A percentile compares a stretch with the other conserved stretches of the same genome.
These are phyloP conservation scores for Anisognathus igniventris DNA, from an alignment of 2,797 vertebrate species.

Conservation along the genomic window DNA sequence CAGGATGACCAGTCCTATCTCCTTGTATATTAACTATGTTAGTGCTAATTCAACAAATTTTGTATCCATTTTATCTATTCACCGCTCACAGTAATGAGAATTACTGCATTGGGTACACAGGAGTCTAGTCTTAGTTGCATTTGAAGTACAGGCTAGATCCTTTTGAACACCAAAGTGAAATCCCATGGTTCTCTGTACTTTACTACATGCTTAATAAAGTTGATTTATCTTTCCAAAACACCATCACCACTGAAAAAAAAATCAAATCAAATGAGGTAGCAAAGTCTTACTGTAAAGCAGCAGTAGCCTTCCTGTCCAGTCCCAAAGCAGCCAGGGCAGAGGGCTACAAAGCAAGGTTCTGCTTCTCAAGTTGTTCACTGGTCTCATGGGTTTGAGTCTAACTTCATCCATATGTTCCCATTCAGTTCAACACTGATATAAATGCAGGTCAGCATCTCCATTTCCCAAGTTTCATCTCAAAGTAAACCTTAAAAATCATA, in stretches of 20 bases:
- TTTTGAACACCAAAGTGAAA: not conserved
- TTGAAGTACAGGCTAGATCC: not conserved
- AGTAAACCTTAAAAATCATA: conserved; percentile 46
- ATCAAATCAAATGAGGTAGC: not conserved
- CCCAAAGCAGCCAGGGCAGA: not conserved
- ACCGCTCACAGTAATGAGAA: not conserved
- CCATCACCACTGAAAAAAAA: not conserved
- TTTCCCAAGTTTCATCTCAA: conserved; percentile 30
- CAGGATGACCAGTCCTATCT: not conserved
- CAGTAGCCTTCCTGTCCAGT: not conserved
- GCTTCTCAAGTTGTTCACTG: not conserved
- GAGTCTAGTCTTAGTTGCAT: not conserved
- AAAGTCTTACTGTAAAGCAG: conserved; percentile 15
- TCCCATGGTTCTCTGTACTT: not conserved
- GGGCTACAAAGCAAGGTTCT: conserved; percentile 12
- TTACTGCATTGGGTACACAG: not conserved
- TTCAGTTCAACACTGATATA: not conserved
- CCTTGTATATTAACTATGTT: not conserved
- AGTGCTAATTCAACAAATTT: not conserved
- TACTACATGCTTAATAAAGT: not conserved
- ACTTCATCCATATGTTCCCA: not conserved
- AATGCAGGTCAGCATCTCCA: conserved; percentile 33
- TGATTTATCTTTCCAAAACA: conserved; percentile 15
- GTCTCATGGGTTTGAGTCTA: conserved; percentile 1
- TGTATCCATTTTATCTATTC: not conserved